Conservation (phyloP, 2,888 invertebrate genomes). For the Rhagophthalmus giganteus region DNA sequence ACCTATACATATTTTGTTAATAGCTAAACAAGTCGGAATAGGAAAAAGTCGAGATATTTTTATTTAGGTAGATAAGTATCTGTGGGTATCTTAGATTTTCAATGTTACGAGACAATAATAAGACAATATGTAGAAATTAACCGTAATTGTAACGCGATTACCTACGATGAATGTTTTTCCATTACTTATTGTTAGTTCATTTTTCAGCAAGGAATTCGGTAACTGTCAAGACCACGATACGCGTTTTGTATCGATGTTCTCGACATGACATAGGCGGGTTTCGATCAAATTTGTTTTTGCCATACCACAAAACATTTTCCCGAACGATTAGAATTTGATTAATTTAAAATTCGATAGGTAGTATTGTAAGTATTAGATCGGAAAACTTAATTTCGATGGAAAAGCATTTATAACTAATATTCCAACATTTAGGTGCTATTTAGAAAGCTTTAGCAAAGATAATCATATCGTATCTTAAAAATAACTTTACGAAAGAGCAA, state of each 20-base stretch:
- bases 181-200: slow-evolving; percentile 7
- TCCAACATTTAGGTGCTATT: slow-evolving; percentile 41
- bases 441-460: slow-evolving; percentile 50
- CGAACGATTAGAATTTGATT: too few relatives aligned
- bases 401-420: slow-evolving; percentile 16
- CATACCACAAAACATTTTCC: too few relatives aligned
- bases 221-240: too few relatives aligned
- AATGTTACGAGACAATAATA: slow-evolving; percentile 25
- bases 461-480: slow-evolving; percentile 46
- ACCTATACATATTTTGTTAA: slow-evolving; percentile 1
- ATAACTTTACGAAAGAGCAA: slow-evolving; percentile 22
- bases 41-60: slow-evolving; percentile 3
- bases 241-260: too few relatives aligned
- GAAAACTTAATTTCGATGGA: too few relatives aligned
- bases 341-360: too few relatives aligned
- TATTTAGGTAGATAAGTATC: too few relatives aligned
- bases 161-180: slow-evolving; percentile 19
- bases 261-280: too few relatives aligned
- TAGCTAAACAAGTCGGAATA: slow-evolving; percentile 10
- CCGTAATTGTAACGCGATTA: slow-evolving; percentile 15
- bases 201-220: too few relatives aligned
- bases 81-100: slow-evolving; percentile 13
- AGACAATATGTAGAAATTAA: slow-evolving; percentile 22
- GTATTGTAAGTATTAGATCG: too few relatives aligned
- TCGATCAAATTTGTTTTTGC: too few relatives aligned